Percentiles rank a stretch among this genome's conserved stretches.
Evolutionary conservation across 2,113 vertebrate genomes (phyloP).

Genomic region (Petroica traversi): DNA sequence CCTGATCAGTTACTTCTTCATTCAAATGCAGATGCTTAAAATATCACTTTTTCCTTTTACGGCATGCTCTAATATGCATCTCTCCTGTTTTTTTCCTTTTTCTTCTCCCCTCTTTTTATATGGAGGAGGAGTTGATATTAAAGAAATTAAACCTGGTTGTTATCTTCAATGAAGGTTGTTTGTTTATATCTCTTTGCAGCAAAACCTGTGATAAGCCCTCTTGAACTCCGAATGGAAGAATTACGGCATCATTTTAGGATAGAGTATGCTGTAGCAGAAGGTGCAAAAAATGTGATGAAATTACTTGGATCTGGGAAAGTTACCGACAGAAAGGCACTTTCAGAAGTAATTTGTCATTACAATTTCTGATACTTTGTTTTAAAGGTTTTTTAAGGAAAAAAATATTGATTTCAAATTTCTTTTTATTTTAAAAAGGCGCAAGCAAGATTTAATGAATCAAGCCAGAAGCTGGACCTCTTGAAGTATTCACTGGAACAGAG

Average conservation of each 20-base stretch:
- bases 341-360: conserved; percentile 82
- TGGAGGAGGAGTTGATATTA: background rate
- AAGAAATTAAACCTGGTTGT: background rate
- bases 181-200: conserved; percentile 70
- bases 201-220: conserved; percentile 96
- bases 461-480: conserved; percentile 95
- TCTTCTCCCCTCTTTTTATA: background rate
- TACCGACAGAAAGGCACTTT: conserved; percentile 95
- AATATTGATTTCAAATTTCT: background rate
- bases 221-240: conserved; percentile 97
- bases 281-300: conserved; percentile 99
- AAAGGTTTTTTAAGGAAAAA: background rate
- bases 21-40: background rate
- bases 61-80: background rate
- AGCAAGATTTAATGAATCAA: conserved; percentile 96
- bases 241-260: conserved; percentile 96
- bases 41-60: background rate
- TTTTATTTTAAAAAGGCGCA: conserved; percentile 79
- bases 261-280: conserved; percentile 96
- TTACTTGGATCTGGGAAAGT: conserved; percentile 95
- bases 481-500: conserved; percentile 96
- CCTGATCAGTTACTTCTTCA: background rate
- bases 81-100: background rate
- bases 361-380: conserved; percentile 31
- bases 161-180: conserved; percentile 9